Percentiles rank a stretch among this genome's conserved stretches.
phyloP scores from a whole-genome alignment of 2,888 invertebrate species.

The Amblyjoppa proteus region DNA sequence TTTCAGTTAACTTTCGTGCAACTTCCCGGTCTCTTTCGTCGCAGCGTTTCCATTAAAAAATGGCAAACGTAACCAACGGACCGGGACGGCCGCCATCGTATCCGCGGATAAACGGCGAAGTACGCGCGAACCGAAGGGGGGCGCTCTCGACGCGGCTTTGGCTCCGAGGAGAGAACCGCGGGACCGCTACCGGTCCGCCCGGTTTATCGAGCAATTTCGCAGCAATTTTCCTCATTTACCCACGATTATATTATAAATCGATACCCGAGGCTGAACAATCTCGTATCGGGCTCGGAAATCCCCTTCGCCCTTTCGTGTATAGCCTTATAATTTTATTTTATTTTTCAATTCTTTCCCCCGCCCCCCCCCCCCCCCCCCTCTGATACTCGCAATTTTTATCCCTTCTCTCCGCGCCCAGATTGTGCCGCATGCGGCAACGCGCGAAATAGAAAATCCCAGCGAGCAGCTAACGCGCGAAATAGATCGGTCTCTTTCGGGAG shows the following conservation, averaged over 20 bases:
- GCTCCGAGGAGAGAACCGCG: constrained; percentile 31
- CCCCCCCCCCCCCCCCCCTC: no score
- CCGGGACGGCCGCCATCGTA: constrained; percentile 75
- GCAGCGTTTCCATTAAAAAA: constrained; percentile 76
- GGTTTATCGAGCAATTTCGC: constrained; percentile 83
- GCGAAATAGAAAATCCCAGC: constrained; percentile 58
- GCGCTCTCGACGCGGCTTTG: neutral
- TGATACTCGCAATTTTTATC: constrained; percentile 35
- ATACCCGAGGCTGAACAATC: constrained; percentile 74
- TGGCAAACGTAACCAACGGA: neutral
- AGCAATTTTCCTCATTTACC: constrained; percentile 84
- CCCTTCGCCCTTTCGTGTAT: constrained; percentile 37
- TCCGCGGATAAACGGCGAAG: constrained; percentile 38
- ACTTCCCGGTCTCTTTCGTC: neutral
- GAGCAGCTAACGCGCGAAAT: constrained; percentile 47
- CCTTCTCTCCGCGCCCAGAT: constrained; percentile 4
- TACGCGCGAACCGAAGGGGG: neutral
- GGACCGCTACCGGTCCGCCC: constrained; percentile 73
- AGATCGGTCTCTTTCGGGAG: constrained; percentile 49
- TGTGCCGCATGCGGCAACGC: constrained; percentile 47
- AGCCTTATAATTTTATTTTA: neutral
- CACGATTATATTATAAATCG: constrained; percentile 81
- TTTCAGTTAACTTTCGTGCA: constrained; percentile 53
- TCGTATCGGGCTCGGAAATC: constrained; percentile 50
- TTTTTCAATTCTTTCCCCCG: neutral